Evolutionary conservation across 64 coral and sea anemone species (phyloP).

Genomic region (Stichodactyla helianthus): DNA sequence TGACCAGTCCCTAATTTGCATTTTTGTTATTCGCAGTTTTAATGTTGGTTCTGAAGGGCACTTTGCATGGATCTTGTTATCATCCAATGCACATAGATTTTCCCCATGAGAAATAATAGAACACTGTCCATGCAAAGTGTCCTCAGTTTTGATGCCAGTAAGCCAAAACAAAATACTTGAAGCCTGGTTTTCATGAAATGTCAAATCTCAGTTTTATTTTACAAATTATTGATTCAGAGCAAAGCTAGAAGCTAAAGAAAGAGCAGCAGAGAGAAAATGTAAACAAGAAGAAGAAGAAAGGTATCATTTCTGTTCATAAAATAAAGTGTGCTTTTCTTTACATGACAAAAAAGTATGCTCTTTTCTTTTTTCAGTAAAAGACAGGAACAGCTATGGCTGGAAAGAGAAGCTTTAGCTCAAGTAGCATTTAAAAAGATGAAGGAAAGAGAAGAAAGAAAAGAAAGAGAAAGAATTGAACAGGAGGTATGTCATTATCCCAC

Average conservation of each 20-base stretch:
- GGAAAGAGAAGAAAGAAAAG: conserved; percentile 57
- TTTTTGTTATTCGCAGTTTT: too few species aligned
- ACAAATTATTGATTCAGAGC: conserved; percentile 33
- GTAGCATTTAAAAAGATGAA: conserved; percentile 46
- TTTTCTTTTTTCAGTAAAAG: conserved; percentile 29
- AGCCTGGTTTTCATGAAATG: background rate
- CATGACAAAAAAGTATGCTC: background rate
- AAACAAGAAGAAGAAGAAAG: conserved; percentile 53
- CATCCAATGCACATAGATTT: too few species aligned
- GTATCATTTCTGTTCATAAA: background rate
- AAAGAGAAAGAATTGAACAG: conserved; percentile 64
- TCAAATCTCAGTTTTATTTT: too few species aligned
- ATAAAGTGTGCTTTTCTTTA: too few species aligned
- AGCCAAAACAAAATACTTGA: too few species aligned
- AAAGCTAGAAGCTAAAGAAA: conserved; percentile 49
- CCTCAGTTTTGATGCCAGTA: too few species aligned
- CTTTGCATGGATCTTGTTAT: too few species aligned
- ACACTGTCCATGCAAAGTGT: too few species aligned
- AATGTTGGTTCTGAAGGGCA: too few species aligned
- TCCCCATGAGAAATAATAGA: too few species aligned
- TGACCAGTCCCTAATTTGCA: too few species aligned
- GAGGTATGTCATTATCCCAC: conserved; percentile 27
- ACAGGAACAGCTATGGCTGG: conserved; percentile 61
- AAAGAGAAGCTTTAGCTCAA: conserved; percentile 61
- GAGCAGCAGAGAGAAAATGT: conserved; percentile 33